These are phyloP conservation scores for Charadrius vociferus DNA, from an alignment of 2,113 vertebrate species.

Conservation along the genomic window DNA sequence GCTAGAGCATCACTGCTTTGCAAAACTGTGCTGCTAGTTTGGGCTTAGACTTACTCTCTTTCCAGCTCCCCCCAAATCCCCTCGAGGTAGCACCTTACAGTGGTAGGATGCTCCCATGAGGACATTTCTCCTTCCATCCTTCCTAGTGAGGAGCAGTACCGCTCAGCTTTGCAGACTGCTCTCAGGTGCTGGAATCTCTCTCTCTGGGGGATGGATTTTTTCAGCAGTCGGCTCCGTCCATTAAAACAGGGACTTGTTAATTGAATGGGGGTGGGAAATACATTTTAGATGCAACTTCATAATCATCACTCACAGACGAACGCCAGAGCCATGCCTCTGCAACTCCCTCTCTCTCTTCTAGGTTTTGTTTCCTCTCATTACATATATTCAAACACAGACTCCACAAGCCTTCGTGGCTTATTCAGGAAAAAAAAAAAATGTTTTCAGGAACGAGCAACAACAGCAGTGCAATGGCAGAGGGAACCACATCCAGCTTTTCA, in stretches of 20 bases:
- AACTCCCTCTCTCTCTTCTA: background rate
- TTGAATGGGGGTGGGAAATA: constrained; percentile 21
- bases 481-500: background rate
- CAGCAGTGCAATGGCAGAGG: background rate
- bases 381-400: background rate
- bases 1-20: background rate
- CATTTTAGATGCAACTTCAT: constrained; percentile 26
- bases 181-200: background rate
- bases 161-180: background rate
- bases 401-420: background rate
- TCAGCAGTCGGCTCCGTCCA: background rate
- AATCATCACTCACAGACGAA: background rate
- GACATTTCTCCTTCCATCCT: background rate
- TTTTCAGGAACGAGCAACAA: background rate
- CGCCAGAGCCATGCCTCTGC: background rate
- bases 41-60: background rate
- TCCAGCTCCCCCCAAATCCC: background rate
- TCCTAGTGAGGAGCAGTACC: background rate
- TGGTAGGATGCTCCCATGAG: background rate
- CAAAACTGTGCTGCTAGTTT: background rate
- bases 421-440: background rate
- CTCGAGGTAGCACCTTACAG: background rate
- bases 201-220: constrained; percentile 2
- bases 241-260: constrained; percentile 25
- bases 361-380: constrained; percentile 12